Percentiles rank a stretch among this genome's conserved stretches.
Conservation (phyloP, 2,888 invertebrate species). For the Schizaphis graminum region DNA sequence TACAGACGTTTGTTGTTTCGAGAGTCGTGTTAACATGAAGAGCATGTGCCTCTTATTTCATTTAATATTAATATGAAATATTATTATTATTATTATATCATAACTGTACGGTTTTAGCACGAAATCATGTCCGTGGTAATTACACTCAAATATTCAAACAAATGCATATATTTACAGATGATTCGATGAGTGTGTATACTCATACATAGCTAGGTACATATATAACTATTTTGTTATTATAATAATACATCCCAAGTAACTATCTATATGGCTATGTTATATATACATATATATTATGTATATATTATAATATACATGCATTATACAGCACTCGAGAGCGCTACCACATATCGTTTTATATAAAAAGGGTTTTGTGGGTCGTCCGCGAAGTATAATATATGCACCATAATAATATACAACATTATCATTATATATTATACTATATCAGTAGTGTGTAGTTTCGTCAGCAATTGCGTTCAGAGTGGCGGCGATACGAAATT, state of each 20-base stretch:
- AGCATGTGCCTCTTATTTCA: not conserved
- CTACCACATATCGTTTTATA: not conserved
- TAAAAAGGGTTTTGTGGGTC: constrained; percentile 6
- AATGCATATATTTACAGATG: not conserved
- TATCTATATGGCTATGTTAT: not conserved
- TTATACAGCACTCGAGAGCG: not conserved
- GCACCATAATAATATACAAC: not conserved
- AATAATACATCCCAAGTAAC: not conserved
- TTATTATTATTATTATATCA: not conserved
- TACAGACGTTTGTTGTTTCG: not conserved
- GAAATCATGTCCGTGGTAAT: not conserved
- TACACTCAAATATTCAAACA: not conserved
- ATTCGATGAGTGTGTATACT: not conserved
- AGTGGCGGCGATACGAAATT: not conserved
- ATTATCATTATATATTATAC: not conserved
- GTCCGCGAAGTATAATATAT: not conserved
- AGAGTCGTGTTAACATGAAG: not conserved
- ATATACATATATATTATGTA: not conserved
- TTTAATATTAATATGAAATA: not conserved
- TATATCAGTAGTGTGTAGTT: not conserved
- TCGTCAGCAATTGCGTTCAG: not conserved
- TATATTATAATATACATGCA: not conserved
- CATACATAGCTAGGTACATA: not conserved
- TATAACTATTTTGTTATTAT: not conserved
- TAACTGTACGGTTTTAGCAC: not conserved